Base-by-base conservation (phyloP, 2,888 invertebrate species). In the Ectobius pallidus region DNA sequence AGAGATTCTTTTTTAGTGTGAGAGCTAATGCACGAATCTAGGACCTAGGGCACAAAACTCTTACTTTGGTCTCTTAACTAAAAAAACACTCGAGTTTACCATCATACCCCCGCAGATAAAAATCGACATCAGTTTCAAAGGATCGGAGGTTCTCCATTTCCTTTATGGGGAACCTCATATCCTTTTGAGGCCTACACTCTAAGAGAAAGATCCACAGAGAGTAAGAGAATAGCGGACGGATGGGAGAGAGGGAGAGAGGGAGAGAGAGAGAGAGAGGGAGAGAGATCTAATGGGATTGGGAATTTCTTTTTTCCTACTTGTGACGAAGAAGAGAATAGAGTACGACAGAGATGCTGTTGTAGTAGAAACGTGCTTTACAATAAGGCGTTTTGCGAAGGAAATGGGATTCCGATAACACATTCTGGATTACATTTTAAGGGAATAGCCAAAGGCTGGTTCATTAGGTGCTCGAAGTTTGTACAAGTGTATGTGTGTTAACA, bases 111-210 rank as follows among this genome's bases (percentile, higher is more conserved):
- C 65, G 16, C 16, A 0, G 18, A 16, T n/a, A 58, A 63, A 63
- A 63, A 65, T 65, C 65, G 44, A 65, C 65, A 32, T 62, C 22
- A 27, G 65, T 65, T 65, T 65, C 65, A 65, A 46, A 65, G 65
- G 16, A 44, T 18, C 30, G 25, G 46, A 65, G 20, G 46, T 65
- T 65, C 46, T 18, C 30, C 46, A 27, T 46, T 65, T 65, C 46
- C 44, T 65, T 65, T 65, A 65, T 46, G 44, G 65, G 22, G 42
- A 22, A 25, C 22, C 42, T 65, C 65, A 42, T 42, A 44, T 65
- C 65, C 65, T 30, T 65, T 44, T 46, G 65, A 46, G 30, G 65
- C 46, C 25, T 18, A 18, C 65, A 25, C 25, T 63, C 34, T 34
- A 30, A 65, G 39, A 42, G 65, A 46, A 65, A 44, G 65, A 65